These are phyloP conservation scores for Anhinga rufa DNA, from an alignment of 2,113 vertebrate genomes.

Conservation along the genomic window DNA sequence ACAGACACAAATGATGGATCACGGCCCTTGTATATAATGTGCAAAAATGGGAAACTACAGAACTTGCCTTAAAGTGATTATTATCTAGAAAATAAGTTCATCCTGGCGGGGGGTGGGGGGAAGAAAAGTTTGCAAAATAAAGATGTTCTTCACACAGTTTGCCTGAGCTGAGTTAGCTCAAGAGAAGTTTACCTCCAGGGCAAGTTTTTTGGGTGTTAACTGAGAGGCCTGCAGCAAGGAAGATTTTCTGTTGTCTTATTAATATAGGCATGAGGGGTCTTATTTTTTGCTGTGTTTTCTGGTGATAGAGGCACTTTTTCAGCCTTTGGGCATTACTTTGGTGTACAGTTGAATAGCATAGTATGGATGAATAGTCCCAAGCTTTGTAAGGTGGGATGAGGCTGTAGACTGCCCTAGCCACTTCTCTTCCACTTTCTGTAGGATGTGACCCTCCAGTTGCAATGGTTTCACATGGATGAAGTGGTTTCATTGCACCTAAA, in stretches of 20 bases:
- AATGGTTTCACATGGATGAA: neutral
- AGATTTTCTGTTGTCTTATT: neutral
- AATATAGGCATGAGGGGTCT: neutral
- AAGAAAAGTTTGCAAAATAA: neutral
- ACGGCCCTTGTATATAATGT: neutral
- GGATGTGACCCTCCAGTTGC: neutral
- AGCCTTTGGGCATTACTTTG: neutral
- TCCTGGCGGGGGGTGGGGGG: too few species aligned
- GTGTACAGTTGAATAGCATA: neutral
- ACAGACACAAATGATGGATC: neutral
- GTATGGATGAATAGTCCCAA: neutral
- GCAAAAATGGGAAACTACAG: neutral
- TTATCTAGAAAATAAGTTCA: neutral
- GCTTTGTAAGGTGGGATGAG: neutral
- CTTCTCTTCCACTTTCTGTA: neutral
- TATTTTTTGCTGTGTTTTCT: neutral
- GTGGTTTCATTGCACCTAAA: neutral
- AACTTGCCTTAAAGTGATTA: neutral
- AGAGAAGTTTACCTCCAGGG: neutral
- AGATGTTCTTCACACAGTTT: neutral
- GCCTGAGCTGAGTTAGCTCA: neutral
- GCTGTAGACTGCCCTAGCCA: neutral
- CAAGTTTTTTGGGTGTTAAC: neutral
- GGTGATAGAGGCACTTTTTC: neutral
- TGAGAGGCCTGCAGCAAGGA: neutral